These are phyloP conservation scores for Malacoctenus gilli DNA, from an alignment of 2,797 vertebrate genomes.

Conservation along the genomic window DNA sequence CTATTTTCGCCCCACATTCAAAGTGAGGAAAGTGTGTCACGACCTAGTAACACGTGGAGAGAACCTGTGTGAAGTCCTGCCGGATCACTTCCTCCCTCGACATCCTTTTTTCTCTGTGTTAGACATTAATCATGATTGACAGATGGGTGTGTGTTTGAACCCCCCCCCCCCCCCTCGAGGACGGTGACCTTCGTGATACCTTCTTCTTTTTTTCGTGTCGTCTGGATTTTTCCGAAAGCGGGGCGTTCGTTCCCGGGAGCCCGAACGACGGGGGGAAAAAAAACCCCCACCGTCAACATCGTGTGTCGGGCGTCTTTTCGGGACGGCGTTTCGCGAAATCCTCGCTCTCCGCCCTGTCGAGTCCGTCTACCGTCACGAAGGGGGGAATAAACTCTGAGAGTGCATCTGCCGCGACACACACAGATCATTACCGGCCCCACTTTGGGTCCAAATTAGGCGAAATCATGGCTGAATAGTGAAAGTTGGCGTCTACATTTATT, in stretches of 20 bases:
- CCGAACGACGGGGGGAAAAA: slow-evolving; percentile 61
- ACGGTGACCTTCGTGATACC: slow-evolving; percentile 56
- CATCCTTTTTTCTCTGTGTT: slow-evolving; percentile 47
- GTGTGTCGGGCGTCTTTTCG: slow-evolving; percentile 42
- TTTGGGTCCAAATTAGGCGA: slow-evolving; percentile 59
- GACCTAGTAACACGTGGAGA: slow-evolving; percentile 76
- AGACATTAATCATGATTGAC: slow-evolving; percentile 72
- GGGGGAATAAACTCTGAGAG: slow-evolving; percentile 57
- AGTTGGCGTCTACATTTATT: slow-evolving; percentile 63
- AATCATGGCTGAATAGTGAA: slow-evolving; percentile 60
- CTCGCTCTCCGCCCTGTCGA: slow-evolving; percentile 57
- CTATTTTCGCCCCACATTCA: slow-evolving; percentile 77
- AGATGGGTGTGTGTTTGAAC: slow-evolving; percentile 68
- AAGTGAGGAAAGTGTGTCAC: slow-evolving; percentile 78
- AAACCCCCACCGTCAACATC: slow-evolving; percentile 67
- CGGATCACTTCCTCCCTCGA: slow-evolving; percentile 54
- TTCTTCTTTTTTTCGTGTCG: slow-evolving; percentile 69
- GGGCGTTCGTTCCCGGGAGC: slow-evolving; percentile 62
- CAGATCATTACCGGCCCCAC: slow-evolving; percentile 45
- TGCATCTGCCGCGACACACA: slow-evolving; percentile 42
- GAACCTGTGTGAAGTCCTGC: slow-evolving; percentile 76
- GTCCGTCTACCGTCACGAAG: slow-evolving; percentile 53
- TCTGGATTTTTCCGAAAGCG: slow-evolving; percentile 55
- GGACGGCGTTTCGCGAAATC: slow-evolving; percentile 33
- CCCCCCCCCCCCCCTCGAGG: slow-evolving; percentile 70